Evolutionary conservation across 2,888 invertebrate genomes (phyloP).

Genomic region (Halocaridina rubra): DNA sequence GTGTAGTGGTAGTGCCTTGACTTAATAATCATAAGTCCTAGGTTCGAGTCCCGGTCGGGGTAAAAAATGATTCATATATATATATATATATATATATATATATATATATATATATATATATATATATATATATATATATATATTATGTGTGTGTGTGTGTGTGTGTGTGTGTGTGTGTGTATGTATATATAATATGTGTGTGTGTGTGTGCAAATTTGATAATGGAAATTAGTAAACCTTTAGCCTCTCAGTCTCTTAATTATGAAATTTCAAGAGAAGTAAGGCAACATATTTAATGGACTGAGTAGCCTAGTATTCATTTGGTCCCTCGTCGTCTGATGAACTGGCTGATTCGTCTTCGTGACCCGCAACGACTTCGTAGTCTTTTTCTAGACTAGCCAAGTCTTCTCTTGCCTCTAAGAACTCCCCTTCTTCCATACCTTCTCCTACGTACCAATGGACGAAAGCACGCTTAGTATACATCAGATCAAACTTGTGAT

Average conservation of each 20-base stretch:
- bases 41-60: too few species aligned
- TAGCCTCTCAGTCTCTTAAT: constrained; percentile 3
- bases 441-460: constrained; percentile 80
- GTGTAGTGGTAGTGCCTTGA: too few species aligned
- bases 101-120: too few species aligned
- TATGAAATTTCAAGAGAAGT: not conserved
- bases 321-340: constrained; percentile 55
- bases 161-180: too few species aligned
- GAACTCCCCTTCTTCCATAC: constrained; percentile 72
- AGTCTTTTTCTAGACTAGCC: constrained; percentile 69
- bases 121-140: not conserved
- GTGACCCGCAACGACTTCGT: constrained; percentile 69
- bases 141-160: not conserved
- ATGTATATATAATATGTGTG: not conserved
- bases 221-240: constrained; percentile 12
- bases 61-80: too few species aligned
- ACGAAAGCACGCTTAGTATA: constrained; percentile 97
- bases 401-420: constrained; percentile 71
- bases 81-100: too few species aligned
- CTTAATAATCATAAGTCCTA: too few species aligned
- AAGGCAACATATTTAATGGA: constrained; percentile 64
- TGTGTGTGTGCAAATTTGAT: not conserved
- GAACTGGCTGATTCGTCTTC: constrained; percentile 35
- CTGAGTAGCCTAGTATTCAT: constrained; percentile 61
- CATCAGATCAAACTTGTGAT: constrained; percentile 97